Evolutionary conservation across 2,888 invertebrate genomes (phyloP).

Genomic region (Chrysina gloriosa): DNA sequence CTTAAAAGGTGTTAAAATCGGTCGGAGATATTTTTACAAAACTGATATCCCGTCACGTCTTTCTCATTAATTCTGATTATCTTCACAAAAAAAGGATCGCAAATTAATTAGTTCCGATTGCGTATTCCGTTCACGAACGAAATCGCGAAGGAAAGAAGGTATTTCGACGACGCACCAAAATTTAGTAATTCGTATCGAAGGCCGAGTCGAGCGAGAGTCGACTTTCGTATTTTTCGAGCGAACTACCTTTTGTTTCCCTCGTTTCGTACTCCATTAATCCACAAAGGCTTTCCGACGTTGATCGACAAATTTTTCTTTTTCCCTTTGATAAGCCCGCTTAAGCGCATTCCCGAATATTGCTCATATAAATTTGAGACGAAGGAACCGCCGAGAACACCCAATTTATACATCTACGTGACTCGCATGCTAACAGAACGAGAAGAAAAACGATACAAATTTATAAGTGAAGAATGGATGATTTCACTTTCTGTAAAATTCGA

Average conservation of each 20-base stretch:
- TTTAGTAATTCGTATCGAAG: no score
- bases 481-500: neutral
- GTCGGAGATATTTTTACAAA: no score
- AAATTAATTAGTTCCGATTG: no score
- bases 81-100: no score
- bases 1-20: no score
- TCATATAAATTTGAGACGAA: constrained; percentile 24
- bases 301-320: constrained; percentile 27
- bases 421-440: neutral
- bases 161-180: no score
- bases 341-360: constrained; percentile 13
- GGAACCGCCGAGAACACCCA: constrained; percentile 14
- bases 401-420: constrained; percentile 20
- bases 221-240: no score
- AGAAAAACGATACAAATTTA: constrained; percentile 17
- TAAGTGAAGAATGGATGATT: constrained; percentile 9
- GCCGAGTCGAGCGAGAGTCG: no score
- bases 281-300: constrained; percentile 12
- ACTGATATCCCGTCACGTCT: no score
- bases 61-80: no score
- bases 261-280: constrained; percentile 27
- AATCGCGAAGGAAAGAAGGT: no score
- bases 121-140: no score
- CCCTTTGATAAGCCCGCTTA: constrained; percentile 22
- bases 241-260: neutral